Percentiles rank a stretch among this genome's conserved stretches.
Evolutionary conservation across 1,140 invertebrate genomes (phyloP).

Genomic region (Trachelipus rathkii): DNA sequence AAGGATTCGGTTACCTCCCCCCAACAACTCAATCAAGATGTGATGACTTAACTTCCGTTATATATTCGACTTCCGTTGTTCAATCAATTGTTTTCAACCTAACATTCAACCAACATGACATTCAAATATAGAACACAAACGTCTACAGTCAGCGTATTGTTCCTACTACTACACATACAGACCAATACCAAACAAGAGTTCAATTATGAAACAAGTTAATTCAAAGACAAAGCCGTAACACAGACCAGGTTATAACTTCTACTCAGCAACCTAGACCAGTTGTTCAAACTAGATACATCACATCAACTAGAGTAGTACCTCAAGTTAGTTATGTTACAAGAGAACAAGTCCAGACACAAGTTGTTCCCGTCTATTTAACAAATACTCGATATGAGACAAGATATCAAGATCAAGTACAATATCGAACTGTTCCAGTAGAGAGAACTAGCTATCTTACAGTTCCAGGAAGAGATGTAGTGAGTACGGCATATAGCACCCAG

Average conservation of each 20-base stretch:
- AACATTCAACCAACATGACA: too few species aligned
- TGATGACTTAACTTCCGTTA: too few species aligned
- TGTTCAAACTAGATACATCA: neutral
- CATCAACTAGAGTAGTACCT: neutral
- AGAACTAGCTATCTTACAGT: neutral
- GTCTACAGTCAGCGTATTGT: too few species aligned
- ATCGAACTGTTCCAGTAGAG: neutral
- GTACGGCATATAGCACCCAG: neutral
- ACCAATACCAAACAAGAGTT: too few species aligned
- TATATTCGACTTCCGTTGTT: too few species aligned
- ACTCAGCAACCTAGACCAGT: neutral
- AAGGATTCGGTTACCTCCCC: neutral
- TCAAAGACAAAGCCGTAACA: too few species aligned
- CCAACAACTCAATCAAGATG: too few species aligned
- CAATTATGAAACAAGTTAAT: too few species aligned
- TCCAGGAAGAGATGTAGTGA: neutral
- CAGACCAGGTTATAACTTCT: too few species aligned
- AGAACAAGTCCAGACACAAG: neutral
- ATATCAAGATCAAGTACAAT: neutral
- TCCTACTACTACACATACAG: too few species aligned
- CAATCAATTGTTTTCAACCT: too few species aligned
- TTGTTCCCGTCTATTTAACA: neutral
- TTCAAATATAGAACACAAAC: too few species aligned
- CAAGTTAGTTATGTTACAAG: neutral
- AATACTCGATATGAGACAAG: neutral